Base-by-base conservation (phyloP, 2,888 invertebrate genomes). In the Scotopteryx bipunctaria region DNA sequence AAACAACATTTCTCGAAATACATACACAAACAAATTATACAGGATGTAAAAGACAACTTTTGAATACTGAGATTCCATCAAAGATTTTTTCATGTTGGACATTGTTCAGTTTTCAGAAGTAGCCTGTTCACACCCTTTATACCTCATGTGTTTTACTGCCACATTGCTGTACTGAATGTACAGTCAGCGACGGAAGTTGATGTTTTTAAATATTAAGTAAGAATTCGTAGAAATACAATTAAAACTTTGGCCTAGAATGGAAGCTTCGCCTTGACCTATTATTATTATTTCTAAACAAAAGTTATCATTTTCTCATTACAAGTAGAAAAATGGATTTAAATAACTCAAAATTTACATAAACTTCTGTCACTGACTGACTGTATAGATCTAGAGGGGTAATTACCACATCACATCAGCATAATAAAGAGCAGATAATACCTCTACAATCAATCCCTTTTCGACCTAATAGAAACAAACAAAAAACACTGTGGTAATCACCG, bases 321-420 rank as follows among this genome's bases (percentile, higher is more conserved):
- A n/a, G n/a, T n/a, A n/a, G n/a, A n/a, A n/a, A n/a, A n/a, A n/a
- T n/a, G n/a, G n/a, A n/a, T n/a, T n/a, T n/a, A n/a, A n/a, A n/a
- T n/a, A n/a, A n/a, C n/a, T n/a, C n/a, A n/a, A n/a, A n/a, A n/a
- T n/a, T n/a, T n/a, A n/a, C n/a, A n/a, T n/a, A n/a, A n/a, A n/a
- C n/a, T n/a, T n/a, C n/a, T n/a, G n/a, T n/a, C n/a, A n/a, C n/a
- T n/a, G n/a, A n/a, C n/a, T n/a, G n/a, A n/a, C n/a, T n/a, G n/a
- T n/a, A n/a, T n/a, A n/a, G n/a, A n/a, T n/a, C n/a, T n/a, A n/a
- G 40, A 46, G 31, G 16, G 31, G 41, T 21, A 36, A 46, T 45
- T 23, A 31, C 45, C 35, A 51, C 6, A 14, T n/a, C 3, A 15
- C 6, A 6, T 1, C 11, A 9, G 9, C 11, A 1, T 27, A 1